Percentiles rank a stretch among this genome's conserved stretches.
Conservation (phyloP, 2,113 vertebrate genomes). For the Cyrtonyx montezumae region DNA sequence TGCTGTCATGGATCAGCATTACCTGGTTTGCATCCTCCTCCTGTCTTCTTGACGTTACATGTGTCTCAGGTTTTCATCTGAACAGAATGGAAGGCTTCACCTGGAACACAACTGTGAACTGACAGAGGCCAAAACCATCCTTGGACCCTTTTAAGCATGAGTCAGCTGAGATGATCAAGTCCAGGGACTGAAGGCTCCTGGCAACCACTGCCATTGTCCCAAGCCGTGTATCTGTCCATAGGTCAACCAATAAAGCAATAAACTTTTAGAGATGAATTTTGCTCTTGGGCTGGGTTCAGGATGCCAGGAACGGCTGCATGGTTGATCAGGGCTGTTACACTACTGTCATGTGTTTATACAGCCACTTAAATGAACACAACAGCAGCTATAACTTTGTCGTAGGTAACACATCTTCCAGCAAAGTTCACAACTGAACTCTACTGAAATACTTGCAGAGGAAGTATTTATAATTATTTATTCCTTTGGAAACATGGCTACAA, state of each 20-base stretch:
- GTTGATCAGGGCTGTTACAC: not conserved
- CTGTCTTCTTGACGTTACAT: not conserved
- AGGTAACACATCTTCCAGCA: not conserved
- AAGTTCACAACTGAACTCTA: not conserved
- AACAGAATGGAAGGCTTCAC: not conserved
- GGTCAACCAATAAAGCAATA: not conserved
- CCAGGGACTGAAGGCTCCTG: not conserved
- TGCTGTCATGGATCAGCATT: not conserved
- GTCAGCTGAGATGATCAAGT: accelerated
- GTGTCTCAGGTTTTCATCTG: not conserved
- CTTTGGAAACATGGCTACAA: not conserved
- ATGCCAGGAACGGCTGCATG: accelerated
- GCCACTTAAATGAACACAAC: not conserved
- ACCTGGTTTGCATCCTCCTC: not conserved
- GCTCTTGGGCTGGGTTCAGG: accelerated
- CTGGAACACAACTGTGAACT: not conserved
- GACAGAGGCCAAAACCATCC: not conserved
- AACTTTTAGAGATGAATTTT: not conserved
- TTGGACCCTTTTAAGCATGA: not conserved
- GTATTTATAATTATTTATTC: accelerated
- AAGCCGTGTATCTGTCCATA: accelerated
- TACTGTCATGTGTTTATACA: accelerated
- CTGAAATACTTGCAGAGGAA: not conserved
- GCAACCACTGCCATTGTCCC: not conserved
- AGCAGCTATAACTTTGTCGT: accelerated